These are phyloP conservation scores for Callosobruchus maculatus DNA, from an alignment of 2,888 invertebrate species.

Conservation along the genomic window DNA sequence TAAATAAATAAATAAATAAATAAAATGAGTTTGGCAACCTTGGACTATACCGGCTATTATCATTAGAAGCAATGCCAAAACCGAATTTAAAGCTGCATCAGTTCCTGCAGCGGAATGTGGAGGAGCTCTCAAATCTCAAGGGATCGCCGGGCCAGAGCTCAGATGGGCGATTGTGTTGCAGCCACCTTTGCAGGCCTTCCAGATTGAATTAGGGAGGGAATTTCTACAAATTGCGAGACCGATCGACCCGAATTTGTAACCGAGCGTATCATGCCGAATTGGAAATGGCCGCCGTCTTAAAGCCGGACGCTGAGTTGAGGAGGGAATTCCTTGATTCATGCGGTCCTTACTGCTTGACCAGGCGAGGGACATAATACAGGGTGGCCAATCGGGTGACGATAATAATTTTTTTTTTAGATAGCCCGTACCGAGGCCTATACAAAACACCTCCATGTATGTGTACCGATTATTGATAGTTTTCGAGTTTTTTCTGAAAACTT, in stretches of 20 bases:
- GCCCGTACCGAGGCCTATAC: too few species aligned
- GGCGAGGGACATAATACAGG: too few species aligned
- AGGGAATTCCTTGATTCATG: background rate
- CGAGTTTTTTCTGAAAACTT: too few species aligned
- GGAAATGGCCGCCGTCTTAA: constrained; percentile 7
- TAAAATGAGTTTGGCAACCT: too few species aligned
- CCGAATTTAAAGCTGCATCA: background rate
- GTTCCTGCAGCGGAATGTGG: constrained; percentile 11
- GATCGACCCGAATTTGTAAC: constrained; percentile 24
- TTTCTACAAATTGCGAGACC: constrained; percentile 34
- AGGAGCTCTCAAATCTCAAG: constrained; percentile 31
- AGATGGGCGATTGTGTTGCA: constrained; percentile 44
- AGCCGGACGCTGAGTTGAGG: background rate
- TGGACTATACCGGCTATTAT: too few species aligned
- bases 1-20: too few species aligned
- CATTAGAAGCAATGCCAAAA: background rate
- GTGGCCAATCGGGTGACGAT: too few species aligned
- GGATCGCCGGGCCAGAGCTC: constrained; percentile 36
- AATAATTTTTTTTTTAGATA: too few species aligned
- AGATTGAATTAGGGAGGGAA: constrained; percentile 43
- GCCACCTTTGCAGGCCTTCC: constrained; percentile 19
- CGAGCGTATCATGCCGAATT: constrained; percentile 11
- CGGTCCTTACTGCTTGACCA: background rate
- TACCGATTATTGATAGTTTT: too few species aligned
- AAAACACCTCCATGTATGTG: too few species aligned